Base-by-base conservation (phyloP, 2,888 invertebrate genomes). In the Ophion slaviceki region DNA sequence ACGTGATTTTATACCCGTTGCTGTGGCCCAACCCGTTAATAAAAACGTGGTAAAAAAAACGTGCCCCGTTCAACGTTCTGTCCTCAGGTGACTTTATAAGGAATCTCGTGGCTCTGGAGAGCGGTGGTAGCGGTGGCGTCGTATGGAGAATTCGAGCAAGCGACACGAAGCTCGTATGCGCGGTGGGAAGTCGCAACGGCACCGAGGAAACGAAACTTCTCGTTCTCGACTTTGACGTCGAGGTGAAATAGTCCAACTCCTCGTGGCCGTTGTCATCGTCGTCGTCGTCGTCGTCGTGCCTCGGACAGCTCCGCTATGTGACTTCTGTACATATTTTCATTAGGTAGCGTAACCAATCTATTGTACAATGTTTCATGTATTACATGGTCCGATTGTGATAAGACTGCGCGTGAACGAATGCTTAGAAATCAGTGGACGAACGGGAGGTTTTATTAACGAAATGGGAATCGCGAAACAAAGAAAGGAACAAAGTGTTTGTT, bases 191-290 rank as follows among this genome's bases (percentile, higher is more conserved):
- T 88, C 96, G 99, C 59, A 99, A 99, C 93, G 99, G 99, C 81
- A 99, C 99, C 7, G 99, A 99, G 95, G 99, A 99, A 94, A 99
- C 99, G 10, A 99, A 99, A 94, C 96, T 99, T 53, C 96, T 99
- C 91, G 99, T 99, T 59, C 95, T 99, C 88, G 99, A 99, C 95
- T 99, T 99, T 95, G 99, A 99, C 94, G 97, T 98, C 75, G 97
- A 97, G 89, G 91, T 92, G 86, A 94, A 94, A 93, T 94, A 92
- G 92, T 91, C 89, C 83, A 87, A 86, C 84, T 87, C 78, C 77
- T 82, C 80, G 47, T 83, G 70, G 81, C 82, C 80, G 82, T 82
- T 53, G 67, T 80, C 75, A 82, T 85, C 82, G 81, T 86, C 86
- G 84, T 84, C 85, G 79, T 81, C 68, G 67, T 83, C 75, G 85